These are phyloP conservation scores for Aurelia aurita DNA, from an alignment of 30 jellyfish, hydroid and myxozoan genomes.

Conservation along the genomic window DNA sequence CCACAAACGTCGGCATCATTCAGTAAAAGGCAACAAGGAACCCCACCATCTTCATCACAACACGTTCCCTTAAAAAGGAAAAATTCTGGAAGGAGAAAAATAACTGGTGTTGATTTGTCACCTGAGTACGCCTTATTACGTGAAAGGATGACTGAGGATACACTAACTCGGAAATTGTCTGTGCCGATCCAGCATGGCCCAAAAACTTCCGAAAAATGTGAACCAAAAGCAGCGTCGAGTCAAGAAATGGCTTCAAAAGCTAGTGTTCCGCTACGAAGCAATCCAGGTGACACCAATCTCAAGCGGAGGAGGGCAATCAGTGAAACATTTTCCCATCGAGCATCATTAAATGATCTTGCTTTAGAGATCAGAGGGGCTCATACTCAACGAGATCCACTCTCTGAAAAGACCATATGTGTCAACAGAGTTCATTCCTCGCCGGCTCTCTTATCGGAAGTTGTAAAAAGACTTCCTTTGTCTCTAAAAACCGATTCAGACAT, in stretches of 20 bases:
- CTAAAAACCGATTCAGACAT: slow-evolving; percentile 44
- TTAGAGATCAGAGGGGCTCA: neutral
- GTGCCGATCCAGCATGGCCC: slow-evolving; percentile 3
- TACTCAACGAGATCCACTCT: neutral
- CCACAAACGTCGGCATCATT: slow-evolving; percentile 24
- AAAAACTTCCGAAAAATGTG: neutral
- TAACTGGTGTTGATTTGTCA: slow-evolving; percentile 47
- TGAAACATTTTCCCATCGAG: slow-evolving; percentile 17
- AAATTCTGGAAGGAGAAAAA: slow-evolving; percentile 31
- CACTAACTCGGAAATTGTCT: slow-evolving; percentile 15
- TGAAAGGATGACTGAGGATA: slow-evolving; percentile 23
- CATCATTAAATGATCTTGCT: neutral
- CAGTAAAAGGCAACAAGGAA: neutral
- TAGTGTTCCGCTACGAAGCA: neutral
- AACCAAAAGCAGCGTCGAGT: neutral
- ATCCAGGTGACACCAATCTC: neutral
- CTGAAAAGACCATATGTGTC: slow-evolving; percentile 9
- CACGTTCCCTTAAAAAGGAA: slow-evolving; percentile 29
- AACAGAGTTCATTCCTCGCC: slow-evolving; percentile 87
- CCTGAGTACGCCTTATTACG: slow-evolving; percentile 52
- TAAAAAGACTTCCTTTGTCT: slow-evolving; percentile 70
- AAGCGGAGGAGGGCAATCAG: slow-evolving; percentile 46
- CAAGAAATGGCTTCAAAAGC: neutral
- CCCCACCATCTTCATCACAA: slow-evolving; percentile 8
- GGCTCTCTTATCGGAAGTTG: slow-evolving; percentile 87